A percentile compares a stretch with the other conserved stretches of the same genome.
Evolutionary conservation across 2,797 vertebrate genomes (phyloP).

Genomic region (Cheirogaleus major): DNA sequence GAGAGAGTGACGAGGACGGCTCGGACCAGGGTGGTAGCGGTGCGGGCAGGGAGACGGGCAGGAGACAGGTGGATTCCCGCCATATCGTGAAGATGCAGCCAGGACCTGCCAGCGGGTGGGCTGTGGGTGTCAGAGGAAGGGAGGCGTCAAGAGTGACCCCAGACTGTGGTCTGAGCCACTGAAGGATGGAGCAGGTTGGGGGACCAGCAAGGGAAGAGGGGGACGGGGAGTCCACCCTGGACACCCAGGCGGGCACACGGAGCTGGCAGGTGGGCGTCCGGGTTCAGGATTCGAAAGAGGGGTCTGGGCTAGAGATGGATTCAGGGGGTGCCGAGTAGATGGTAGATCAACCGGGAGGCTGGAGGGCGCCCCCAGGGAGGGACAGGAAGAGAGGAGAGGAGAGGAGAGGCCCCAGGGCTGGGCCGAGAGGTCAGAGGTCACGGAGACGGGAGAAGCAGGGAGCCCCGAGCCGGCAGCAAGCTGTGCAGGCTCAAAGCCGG

Average conservation of each 20-base stretch:
- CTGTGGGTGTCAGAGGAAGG: not conserved
- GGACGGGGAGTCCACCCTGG: not conserved
- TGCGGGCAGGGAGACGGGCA: not conserved
- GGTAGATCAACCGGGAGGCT: not conserved
- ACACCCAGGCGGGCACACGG: not conserved
- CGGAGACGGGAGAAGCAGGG: not conserved
- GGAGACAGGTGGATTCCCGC: fast-evolving
- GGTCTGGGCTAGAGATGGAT: not conserved
- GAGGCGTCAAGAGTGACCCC: too few species aligned
- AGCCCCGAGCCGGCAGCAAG: not conserved
- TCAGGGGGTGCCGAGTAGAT: not conserved
- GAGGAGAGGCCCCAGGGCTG: not conserved
- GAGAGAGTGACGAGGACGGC: not conserved
- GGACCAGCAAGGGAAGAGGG: fast-evolving
- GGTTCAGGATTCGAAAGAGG: not conserved
- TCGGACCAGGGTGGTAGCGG: not conserved
- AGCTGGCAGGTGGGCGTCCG: fast-evolving
- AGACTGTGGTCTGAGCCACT: not conserved
- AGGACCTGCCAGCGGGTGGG: fast-evolving
- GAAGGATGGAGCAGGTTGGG: not conserved
- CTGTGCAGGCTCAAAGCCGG: fast-evolving
- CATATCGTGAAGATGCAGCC: not conserved
- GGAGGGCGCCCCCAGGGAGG: too few species aligned
- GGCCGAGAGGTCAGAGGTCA: not conserved
- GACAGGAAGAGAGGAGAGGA: not conserved